Evolutionary conservation across 2,797 vertebrate genomes (phyloP).

Genomic region (Borostomias antarcticus): DNA sequence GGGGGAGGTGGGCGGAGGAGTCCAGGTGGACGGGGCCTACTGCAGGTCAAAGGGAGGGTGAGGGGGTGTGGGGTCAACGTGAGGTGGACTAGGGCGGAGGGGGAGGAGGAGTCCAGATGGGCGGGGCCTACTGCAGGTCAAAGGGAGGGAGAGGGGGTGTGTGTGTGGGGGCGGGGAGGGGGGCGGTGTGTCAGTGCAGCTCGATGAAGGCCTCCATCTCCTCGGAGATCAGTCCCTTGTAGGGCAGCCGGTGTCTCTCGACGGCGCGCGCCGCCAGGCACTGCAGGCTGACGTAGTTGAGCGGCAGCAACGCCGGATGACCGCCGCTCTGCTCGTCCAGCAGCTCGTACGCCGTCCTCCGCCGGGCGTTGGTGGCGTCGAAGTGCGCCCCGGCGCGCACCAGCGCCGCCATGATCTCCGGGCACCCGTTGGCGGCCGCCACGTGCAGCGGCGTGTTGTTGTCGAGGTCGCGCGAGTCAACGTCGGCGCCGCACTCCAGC

Average conservation of each 20-base stretch:
- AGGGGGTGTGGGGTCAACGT: background rate
- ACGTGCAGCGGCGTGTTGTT: slow-evolving; percentile 95
- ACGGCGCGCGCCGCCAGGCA: slow-evolving; percentile 94
- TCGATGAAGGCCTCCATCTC: slow-evolving; percentile 96
- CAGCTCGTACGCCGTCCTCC: slow-evolving; percentile 90
- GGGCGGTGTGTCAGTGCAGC: slow-evolving; percentile 81
- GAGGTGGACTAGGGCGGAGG: background rate
- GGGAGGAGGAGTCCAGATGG: slow-evolving; percentile 8
- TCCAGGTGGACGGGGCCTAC: accelerated
- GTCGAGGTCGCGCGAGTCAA: slow-evolving; percentile 90
- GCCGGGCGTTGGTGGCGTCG: slow-evolving; percentile 90
- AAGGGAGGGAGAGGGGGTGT: no score
- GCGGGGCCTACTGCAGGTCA: no score
- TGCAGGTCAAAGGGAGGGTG: background rate
- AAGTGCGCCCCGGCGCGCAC: slow-evolving; percentile 90
- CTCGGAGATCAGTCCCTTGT: slow-evolving; percentile 93
- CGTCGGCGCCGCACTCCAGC: slow-evolving; percentile 90
- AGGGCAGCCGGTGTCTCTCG: slow-evolving; percentile 91
- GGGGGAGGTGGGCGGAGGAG: background rate
- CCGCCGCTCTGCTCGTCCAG: slow-evolving; percentile 88
- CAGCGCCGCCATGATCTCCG: slow-evolving; percentile 87
- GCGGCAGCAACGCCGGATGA: slow-evolving; percentile 86
- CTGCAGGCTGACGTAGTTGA: slow-evolving; percentile 93
- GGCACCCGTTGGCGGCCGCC: slow-evolving; percentile 87
- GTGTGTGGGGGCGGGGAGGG: slow-evolving; percentile 19